Base-by-base conservation (phyloP, 2,888 invertebrate genomes). In the Agrochola litura region DNA sequence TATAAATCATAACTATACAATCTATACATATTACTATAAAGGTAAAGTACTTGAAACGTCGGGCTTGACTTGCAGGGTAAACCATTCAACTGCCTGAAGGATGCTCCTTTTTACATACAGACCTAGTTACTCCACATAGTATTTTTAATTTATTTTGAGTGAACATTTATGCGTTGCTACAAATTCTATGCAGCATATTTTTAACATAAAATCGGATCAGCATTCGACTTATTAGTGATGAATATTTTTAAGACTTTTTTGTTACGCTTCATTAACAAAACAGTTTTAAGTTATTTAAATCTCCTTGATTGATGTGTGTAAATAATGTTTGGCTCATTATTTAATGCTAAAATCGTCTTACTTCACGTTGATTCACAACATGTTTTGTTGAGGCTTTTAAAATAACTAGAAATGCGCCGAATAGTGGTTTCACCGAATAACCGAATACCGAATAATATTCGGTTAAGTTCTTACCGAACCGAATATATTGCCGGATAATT, bases 1-100 rank as follows among this genome's bases (percentile, higher is more conserved):
- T 25, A 19, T 58, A 58, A 52, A 64, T 58, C 30, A 14, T 46
- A 64, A 14, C 1, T 68, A 67, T 25, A 46, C 3, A n/a, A 64
- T 14, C 1, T 68, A 67, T 25, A 46, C 3, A n/a, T 30, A 25
- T 52, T 52, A 52, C 19, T 19, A 6, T 30, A 30, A 22, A 52
- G 41, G n/a, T 43, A 43, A 43, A 8, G 16, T 52, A 58, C 43
- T 80, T 78, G 43, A 54, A 78, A 72, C 25, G 43, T 25, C 19
- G 16, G 43, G 37, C 14, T 49, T 10, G 16, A 43, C 22, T 72
- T 22, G 43, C 25, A 19, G 46, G 58, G 25, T 60, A 70, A 65
- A 19, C 25, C n/a, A 54, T 73, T 8, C 25, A 73, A 54, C 25
- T 54, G 65, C 22, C 52, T 25, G 22, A 66, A 73, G 46, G 65